Evolutionary conservation across 2,113 vertebrate species (phyloP).

Genomic region (Cairina moschata): DNA sequence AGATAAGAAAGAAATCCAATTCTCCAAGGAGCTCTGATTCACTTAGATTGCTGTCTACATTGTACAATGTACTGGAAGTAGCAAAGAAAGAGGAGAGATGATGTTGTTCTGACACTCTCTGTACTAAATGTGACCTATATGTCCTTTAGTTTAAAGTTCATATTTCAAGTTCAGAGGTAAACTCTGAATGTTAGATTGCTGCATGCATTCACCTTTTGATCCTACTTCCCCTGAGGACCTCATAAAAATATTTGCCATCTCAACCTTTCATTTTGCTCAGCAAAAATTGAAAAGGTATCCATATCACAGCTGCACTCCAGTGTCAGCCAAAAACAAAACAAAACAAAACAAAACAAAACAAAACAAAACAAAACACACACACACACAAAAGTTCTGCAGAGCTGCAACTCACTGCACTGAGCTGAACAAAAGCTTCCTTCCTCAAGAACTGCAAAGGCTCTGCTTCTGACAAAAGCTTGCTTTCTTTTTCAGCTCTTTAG

Average conservation of each 20-base stretch:
- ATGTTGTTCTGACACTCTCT: not conserved
- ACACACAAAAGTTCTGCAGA: constrained; percentile 62
- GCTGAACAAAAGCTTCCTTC: constrained; percentile 63
- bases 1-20: not conserved
- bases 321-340: constrained; percentile 64
- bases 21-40: not conserved
- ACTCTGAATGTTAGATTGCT: constrained; percentile 39
- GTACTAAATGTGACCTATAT: not conserved
- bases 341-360: no score
- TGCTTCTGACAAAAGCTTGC: constrained; percentile 65
- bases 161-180: not conserved
- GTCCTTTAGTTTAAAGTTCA: constrained; percentile 33
- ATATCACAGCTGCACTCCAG: constrained; percentile 64
- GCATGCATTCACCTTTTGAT: constrained; percentile 34
- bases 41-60: not conserved
- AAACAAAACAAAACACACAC: constrained; percentile 32
- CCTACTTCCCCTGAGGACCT: not conserved
- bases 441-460: constrained; percentile 55
- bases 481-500: constrained; percentile 64
- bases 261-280: constrained; percentile 50
- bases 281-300: constrained; percentile 51
- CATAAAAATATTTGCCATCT: constrained; percentile 59
- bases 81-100: not conserved
- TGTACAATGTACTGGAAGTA: not conserved
- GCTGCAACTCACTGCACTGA: constrained; percentile 57